Conservation (phyloP, 2,888 invertebrate species). For the Globia sparganii region DNA sequence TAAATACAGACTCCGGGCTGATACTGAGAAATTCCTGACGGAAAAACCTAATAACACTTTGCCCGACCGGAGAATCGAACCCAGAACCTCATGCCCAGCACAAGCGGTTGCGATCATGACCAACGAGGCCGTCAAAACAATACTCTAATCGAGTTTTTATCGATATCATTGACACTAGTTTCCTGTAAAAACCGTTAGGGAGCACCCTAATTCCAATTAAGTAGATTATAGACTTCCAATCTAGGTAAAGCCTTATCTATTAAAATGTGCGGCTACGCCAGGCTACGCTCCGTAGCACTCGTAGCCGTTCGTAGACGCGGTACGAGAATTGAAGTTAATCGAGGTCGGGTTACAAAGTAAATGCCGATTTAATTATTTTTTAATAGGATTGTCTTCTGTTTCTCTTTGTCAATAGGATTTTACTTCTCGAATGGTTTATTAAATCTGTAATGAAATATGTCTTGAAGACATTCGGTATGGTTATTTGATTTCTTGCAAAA, state of each 20-base stretch:
- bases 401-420: neutral
- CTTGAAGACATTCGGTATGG: neutral
- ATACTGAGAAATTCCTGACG: too few species aligned
- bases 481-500: neutral
- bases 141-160: too few species aligned
- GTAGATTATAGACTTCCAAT: constrained; percentile 53
- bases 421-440: neutral
- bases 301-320: constrained; percentile 58
- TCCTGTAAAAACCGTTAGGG: neutral
- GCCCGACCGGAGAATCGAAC: too few species aligned
- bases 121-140: too few species aligned
- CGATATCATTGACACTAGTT: constrained; percentile 15
- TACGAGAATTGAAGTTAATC: constrained; percentile 55
- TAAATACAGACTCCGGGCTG: too few species aligned
- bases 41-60: too few species aligned
- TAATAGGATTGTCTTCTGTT: constrained; percentile 17
- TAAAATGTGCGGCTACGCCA: constrained; percentile 58
- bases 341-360: constrained; percentile 30
- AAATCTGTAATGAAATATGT: neutral
- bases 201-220: constrained; percentile 33
- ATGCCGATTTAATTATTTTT: constrained; percentile 38
- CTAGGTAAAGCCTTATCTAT: constrained; percentile 51
- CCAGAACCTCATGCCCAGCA: too few species aligned
- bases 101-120: too few species aligned
- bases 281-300: constrained; percentile 55